Conservation (phyloP, 2,113 vertebrate species). For the Nannobrachium achirus region DNA sequence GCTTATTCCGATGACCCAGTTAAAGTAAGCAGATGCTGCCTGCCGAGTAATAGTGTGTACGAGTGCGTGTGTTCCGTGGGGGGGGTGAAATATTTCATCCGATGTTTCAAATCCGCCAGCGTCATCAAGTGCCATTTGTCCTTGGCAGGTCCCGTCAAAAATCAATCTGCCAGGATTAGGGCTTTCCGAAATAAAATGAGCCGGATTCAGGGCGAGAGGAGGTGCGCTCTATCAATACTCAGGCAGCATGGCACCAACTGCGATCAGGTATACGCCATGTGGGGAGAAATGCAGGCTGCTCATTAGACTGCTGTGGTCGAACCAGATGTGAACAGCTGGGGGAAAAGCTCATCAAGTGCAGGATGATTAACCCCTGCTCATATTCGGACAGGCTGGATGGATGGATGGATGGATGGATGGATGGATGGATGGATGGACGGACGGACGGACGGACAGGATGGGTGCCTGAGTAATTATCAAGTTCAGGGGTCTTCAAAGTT, state of each 20-base stretch:
- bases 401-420: slow-evolving; percentile 30
- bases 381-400: slow-evolving; percentile 39
- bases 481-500: no score
- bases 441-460: no score
- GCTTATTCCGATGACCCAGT: slow-evolving; percentile 63
- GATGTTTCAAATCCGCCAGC: slow-evolving; percentile 46
- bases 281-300: slow-evolving; percentile 31
- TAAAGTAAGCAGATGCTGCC: slow-evolving; percentile 34
- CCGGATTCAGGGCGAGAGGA: slow-evolving; percentile 14
- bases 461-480: no score
- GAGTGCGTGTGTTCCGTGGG: slow-evolving; percentile 16
- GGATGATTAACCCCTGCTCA: slow-evolving; percentile 52
- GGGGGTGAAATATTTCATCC: slow-evolving; percentile 56
- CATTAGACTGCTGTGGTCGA: slow-evolving; percentile 57
- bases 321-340: slow-evolving; percentile 70
- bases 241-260: slow-evolving; percentile 32
- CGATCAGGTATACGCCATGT: slow-evolving; percentile 37
- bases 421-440: not conserved
- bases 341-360: slow-evolving; percentile 43
- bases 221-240: slow-evolving; percentile 35
- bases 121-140: slow-evolving; percentile 74
- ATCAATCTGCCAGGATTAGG: slow-evolving; percentile 61
- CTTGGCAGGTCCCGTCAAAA: slow-evolving; percentile 57
- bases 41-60: not conserved
- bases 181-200: slow-evolving; percentile 47